phyloP scores from a whole-genome alignment of 1,140 invertebrate species.

The Leptinotarsa texana region DNA sequence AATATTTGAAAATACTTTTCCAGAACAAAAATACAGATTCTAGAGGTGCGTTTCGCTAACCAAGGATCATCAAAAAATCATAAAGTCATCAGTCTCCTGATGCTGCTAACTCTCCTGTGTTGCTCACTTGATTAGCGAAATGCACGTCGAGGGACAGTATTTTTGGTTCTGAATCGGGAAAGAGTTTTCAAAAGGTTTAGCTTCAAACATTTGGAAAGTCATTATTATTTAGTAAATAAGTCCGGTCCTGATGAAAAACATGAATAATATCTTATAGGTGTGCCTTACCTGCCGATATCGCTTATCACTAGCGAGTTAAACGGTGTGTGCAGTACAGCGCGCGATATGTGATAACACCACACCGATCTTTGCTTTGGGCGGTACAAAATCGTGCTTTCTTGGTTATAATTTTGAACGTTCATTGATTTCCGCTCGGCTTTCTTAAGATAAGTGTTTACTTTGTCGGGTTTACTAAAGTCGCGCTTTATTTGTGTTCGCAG shows the following conservation, averaged over 20 bases:
- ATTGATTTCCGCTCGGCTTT: slow-evolving; percentile 6
- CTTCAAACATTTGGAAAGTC: too few species aligned
- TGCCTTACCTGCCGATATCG: slow-evolving; percentile 39
- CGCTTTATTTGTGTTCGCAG: slow-evolving; percentile 33
- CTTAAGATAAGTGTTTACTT: neutral
- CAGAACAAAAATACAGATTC: too few species aligned
- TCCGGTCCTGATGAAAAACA: slow-evolving; percentile 10
- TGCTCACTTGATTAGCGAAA: too few species aligned
- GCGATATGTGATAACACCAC: slow-evolving; percentile 39
- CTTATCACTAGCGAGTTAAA: slow-evolving; percentile 20
- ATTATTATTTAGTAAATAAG: neutral
- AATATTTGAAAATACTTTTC: too few species aligned
- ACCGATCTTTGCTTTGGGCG: slow-evolving; percentile 47
- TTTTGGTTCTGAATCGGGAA: too few species aligned
- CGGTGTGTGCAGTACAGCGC: slow-evolving; percentile 32
- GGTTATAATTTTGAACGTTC: neutral
- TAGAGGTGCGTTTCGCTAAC: too few species aligned
- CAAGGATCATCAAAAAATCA: too few species aligned
- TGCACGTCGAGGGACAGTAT: too few species aligned
- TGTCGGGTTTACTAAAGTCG: slow-evolving; percentile 18
- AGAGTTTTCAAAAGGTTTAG: too few species aligned
- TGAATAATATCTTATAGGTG: slow-evolving; percentile 29
- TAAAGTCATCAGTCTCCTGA: too few species aligned
- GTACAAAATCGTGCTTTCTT: slow-evolving; percentile 28
- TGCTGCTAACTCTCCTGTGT: too few species aligned